Evolutionary conservation across 2,113 vertebrate species (phyloP), one percentile per base, ranked within the genome.

Genomic region (Gobiocypris rarus): DNA sequence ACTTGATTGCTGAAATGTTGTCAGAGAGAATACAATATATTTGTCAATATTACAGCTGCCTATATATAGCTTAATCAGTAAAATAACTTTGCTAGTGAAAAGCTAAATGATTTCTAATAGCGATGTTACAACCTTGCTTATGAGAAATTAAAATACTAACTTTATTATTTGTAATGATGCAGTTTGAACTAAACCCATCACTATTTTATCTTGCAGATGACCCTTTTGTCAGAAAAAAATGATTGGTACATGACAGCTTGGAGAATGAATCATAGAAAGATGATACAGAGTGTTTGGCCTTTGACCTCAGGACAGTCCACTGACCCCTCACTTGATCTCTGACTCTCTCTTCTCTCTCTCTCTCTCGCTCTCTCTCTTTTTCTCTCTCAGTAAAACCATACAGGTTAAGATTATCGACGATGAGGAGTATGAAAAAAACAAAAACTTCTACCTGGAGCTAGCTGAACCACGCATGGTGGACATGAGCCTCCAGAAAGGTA

Each of bases 371-470:
- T 38, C 74, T 95, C 89, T 93, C 90, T 95, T 7, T 93, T 92
- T 94, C 93, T 93, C 92, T 93, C 93, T 94, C 96, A 99, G 98
- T 96, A 99, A 99, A 96, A 95, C 96, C 92, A 80, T 99, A 95
- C 98, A 97, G 93, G 97, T 99, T 95, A 99, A 98, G 93, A 95
- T 99, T 94, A 95, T 99, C 95, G 98, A 99, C 94, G 98, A 98
- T 93, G 98, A 99, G 94, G 98, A 99, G 92, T 99, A 99, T 93
- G 97, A 99, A 96, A 99, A 98, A 95, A 97, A 99, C 96, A 98
- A 99, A 95, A 98, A 97, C 97, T 99, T 99, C 96, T 99, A 97
- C 96, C 95, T 99, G 97, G 96, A 95, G 95, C 96, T 99, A 95
- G 97, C 97, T 91, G 97, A 99, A 94, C 98, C 98, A 13, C 94